Evolutionary conservation across 2,113 vertebrate species (phyloP).

Genomic region (Glaucomys volans): DNA sequence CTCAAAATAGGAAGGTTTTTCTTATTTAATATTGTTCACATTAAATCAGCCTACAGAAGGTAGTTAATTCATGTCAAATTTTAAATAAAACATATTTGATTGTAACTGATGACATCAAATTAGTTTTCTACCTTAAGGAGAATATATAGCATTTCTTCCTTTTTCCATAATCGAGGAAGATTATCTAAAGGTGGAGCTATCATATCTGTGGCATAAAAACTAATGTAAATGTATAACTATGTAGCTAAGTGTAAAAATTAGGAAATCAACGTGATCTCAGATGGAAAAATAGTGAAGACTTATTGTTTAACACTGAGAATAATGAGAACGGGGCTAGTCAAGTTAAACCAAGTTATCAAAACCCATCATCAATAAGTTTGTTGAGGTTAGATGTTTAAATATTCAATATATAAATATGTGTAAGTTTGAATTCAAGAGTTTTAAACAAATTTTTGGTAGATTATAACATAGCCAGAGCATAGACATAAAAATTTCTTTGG

Average conservation of each 20-base stretch:
- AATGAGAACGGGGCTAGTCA: conserved; percentile 42
- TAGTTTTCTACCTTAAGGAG: conserved; percentile 40
- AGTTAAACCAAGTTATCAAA: conserved; percentile 49
- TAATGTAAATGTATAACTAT: not conserved
- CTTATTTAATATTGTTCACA: conserved; percentile 64
- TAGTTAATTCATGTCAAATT: conserved; percentile 41
- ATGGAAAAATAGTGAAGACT: conserved; percentile 45
- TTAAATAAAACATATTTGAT: conserved; percentile 53
- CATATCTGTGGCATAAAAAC: conserved; percentile 9
- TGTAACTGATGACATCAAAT: conserved; percentile 48
- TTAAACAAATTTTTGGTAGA: conserved; percentile 57
- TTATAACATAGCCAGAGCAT: not conserved
- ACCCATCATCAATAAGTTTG: conserved; percentile 43
- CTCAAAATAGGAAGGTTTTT: conserved; percentile 56
- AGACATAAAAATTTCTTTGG: conserved; percentile 24
- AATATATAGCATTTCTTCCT: conserved; percentile 34
- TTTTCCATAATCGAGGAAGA: conserved; percentile 50
- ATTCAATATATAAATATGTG: conserved; percentile 23
- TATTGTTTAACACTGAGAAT: not conserved
- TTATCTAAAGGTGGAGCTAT: conserved; percentile 24
- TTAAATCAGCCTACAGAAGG: conserved; percentile 32
- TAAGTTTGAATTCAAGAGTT: conserved; percentile 18
- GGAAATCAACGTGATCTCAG: conserved; percentile 29
- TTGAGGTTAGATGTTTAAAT: conserved; percentile 52
- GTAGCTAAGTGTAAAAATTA: conserved; percentile 49